Base-by-base conservation (phyloP, 2,888 invertebrate genomes). In the Agriopis leucophaearia region DNA sequence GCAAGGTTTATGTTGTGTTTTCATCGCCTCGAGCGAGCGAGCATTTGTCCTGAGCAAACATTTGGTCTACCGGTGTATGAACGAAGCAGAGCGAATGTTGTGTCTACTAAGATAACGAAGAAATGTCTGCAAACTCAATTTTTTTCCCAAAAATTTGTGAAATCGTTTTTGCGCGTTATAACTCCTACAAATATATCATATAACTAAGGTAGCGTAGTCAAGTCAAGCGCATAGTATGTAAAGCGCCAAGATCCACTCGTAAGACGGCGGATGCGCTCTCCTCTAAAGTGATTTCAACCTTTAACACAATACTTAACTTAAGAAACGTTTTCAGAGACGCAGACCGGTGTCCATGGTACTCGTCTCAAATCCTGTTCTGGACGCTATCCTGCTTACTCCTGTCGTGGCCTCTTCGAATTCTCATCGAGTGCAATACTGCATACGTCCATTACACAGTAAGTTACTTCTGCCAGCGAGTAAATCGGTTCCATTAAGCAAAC, bases 341-440 rank as follows among this genome's bases (percentile, higher is more conserved):
- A 12, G 94, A 93, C 73, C 88, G 90, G 40, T 91, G 91, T 78
- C 95, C 96, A 0, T 96, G 96, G 96, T 96, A 95, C 80, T 95
- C 96, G 3, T 96, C 96, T 57, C 96, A 96, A 71, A 85, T 95
- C 63, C 94, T 96, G 27, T 97, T 97, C 87, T 97, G 97, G 97
- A 89, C 96, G 35, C 92, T 96, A 0, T 97, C 97, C 45, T 94
- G 96, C 74, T 88, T 96, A 4, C 94, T 97, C 15, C 94, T 97
- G 27, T 97, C 97, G n/a, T 97, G 97, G 97, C 97, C 97, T 36
- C 94, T 97, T 60, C 90, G 97, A 63, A 95, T 97, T 74, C 91
- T 97, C 58, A 96, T 97, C 74, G 97, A 97, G 83, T 96, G 96
- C 89, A 96, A 97, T 83, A 97, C 97, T 8, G 97, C 97, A 58